These are phyloP conservation scores for Drosophila maculinotata DNA, from an alignment of 2,888 invertebrate genomes.

Conservation along the genomic window DNA sequence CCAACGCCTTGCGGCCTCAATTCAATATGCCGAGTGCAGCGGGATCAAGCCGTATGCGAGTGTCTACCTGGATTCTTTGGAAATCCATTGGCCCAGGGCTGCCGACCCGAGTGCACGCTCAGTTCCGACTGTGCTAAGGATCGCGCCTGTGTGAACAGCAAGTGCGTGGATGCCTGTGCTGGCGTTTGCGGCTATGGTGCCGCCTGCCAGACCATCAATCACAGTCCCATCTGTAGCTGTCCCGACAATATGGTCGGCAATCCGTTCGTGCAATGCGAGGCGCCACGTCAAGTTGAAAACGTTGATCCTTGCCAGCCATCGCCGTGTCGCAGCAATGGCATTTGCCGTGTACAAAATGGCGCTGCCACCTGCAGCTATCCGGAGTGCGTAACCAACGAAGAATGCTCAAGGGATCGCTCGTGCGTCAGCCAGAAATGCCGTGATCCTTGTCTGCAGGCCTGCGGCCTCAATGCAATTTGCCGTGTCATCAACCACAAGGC, in stretches of 20 bases:
- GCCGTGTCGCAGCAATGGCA: slow-evolving; percentile 93
- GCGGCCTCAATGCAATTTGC: slow-evolving; percentile 93
- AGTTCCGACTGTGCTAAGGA: slow-evolving; percentile 92
- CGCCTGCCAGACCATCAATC: slow-evolving; percentile 92
- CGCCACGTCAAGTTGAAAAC: slow-evolving; percentile 81
- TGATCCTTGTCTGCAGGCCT: slow-evolving; percentile 93
- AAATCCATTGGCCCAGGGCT: slow-evolving; percentile 88
- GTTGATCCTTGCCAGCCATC: slow-evolving; percentile 93
- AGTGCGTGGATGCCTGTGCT: slow-evolving; percentile 92
- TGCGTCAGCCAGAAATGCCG: slow-evolving; percentile 93
- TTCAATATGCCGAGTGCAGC: slow-evolving; percentile 88
- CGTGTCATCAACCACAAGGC: slow-evolving; percentile 92
- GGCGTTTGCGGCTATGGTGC: slow-evolving; percentile 92
- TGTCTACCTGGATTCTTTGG: slow-evolving; percentile 92
- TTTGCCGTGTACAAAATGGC: slow-evolving; percentile 90
- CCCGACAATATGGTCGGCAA: slow-evolving; percentile 90
- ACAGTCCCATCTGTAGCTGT: slow-evolving; percentile 94
- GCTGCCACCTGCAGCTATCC: slow-evolving; percentile 92
- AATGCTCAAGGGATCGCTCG: slow-evolving; percentile 92
- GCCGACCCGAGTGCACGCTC: slow-evolving; percentile 93
- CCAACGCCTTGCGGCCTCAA: slow-evolving; percentile 92
- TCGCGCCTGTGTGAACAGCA: slow-evolving; percentile 91
- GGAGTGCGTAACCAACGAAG: slow-evolving; percentile 95
- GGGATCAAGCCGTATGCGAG: slow-evolving; percentile 88
- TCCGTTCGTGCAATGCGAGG: slow-evolving; percentile 90